phyloP scores from a whole-genome alignment of 2,113 vertebrate species.

The Calyptommatus sinebrachiatus region DNA sequence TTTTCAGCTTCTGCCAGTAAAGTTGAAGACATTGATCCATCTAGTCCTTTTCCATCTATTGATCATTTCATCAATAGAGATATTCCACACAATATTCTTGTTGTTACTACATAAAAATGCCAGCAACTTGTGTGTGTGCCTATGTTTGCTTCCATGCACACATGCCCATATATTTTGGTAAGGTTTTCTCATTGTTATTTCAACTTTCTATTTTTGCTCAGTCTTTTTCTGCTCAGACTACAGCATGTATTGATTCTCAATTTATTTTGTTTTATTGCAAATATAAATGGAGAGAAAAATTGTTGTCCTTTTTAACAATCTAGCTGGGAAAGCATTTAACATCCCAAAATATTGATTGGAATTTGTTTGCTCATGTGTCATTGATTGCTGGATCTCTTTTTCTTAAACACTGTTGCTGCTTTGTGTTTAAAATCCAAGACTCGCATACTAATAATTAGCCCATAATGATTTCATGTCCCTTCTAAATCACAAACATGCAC shows the following conservation, averaged over 20 bases:
- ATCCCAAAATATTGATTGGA: constrained; percentile 52
- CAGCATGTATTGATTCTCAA: constrained; percentile 50
- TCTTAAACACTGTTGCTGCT: constrained; percentile 34
- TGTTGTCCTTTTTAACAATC: constrained; percentile 41
- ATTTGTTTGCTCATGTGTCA: constrained; percentile 52
- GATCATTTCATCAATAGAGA: not conserved
- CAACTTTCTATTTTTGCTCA: constrained; percentile 29
- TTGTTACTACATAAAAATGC: constrained; percentile 22
- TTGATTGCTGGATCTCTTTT: constrained; percentile 60
- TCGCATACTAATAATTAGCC: constrained; percentile 38
- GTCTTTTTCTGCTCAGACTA: constrained; percentile 49
- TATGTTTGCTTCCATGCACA: too few species aligned
- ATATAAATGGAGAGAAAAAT: constrained; percentile 58
- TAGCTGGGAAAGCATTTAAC: constrained; percentile 51
- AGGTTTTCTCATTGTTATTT: not conserved
- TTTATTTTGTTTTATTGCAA: constrained; percentile 50
- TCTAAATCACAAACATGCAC: not conserved
- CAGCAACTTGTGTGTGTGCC: not conserved
- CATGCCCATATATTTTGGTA: too few species aligned
- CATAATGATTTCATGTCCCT: constrained; percentile 20
- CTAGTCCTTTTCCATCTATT: not conserved
- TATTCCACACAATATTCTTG: constrained; percentile 13
- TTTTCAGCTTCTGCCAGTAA: not conserved
- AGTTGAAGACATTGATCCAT: not conserved
- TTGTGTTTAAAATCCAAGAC: constrained; percentile 6